phyloP scores from a whole-genome alignment of 2,888 invertebrate species.

The Embidobia sp. region DNA sequence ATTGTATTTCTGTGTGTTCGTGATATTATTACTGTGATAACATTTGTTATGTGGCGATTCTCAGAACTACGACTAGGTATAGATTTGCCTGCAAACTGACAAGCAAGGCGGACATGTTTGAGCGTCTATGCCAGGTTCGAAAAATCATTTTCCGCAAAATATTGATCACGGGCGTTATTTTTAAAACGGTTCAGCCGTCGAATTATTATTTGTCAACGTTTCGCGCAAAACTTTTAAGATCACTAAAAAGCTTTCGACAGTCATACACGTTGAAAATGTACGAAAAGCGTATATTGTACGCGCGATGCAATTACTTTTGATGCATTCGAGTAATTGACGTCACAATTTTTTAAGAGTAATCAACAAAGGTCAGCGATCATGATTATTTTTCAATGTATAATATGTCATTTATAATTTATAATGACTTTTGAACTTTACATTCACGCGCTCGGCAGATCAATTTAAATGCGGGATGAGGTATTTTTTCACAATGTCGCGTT shows the following conservation, averaged over 20 bases:
- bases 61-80: too few species aligned
- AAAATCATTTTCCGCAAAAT: constrained; percentile 8
- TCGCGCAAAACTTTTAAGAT: constrained; percentile 45
- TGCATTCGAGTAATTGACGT: constrained; percentile 52
- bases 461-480: constrained; percentile 17
- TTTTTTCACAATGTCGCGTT: constrained; percentile 39
- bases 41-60: too few species aligned
- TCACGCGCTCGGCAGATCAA: constrained; percentile 20
- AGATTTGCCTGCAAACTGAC: too few species aligned
- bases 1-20: too few species aligned
- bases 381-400: constrained; percentile 56
- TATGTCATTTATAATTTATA: constrained; percentile 64
- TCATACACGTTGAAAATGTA: constrained; percentile 20
- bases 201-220: constrained; percentile 46
- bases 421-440: constrained; percentile 58
- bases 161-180: constrained; percentile 28
- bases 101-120: not conserved
- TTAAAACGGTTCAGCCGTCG: constrained; percentile 30
- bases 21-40: too few species aligned
- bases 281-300: constrained; percentile 16
- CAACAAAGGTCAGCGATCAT: constrained; percentile 50
- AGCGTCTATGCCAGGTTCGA: not conserved
- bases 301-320: constrained; percentile 51
- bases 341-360: constrained; percentile 45
- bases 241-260: constrained; percentile 55